phyloP scores from a whole-genome alignment of 2,888 invertebrate genomes.

The Schizaphis graminum region DNA sequence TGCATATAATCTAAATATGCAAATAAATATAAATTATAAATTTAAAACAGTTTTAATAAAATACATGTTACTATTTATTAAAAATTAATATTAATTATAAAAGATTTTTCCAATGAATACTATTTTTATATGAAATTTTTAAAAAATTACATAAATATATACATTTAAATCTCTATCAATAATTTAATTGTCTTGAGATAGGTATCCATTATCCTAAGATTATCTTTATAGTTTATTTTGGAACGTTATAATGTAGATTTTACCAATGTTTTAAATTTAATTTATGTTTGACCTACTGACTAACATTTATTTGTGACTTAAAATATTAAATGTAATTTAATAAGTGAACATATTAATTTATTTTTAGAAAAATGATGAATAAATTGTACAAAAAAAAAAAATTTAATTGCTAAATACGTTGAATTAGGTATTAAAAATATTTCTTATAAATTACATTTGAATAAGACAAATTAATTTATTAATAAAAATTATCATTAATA shows the following conservation, averaged over 20 bases:
- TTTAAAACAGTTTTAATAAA: neutral
- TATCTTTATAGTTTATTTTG: neutral
- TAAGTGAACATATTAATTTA: neutral
- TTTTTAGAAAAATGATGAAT: neutral
- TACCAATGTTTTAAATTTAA: neutral
- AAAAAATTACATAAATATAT: neutral
- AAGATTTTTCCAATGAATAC: neutral
- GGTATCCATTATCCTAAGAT: neutral
- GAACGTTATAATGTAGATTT: neutral
- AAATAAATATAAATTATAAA: neutral
- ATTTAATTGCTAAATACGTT: neutral
- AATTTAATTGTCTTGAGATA: neutral
- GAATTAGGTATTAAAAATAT: neutral
- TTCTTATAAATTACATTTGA: neutral
- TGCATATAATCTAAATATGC: neutral
- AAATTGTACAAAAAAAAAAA: neutral
- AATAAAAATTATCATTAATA: neutral
- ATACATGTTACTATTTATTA: too few relatives aligned
- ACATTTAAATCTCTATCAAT: neutral
- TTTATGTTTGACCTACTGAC: neutral
- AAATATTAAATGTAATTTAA: neutral
- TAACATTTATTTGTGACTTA: neutral
- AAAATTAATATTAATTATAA: neutral
- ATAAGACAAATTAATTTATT: neutral
- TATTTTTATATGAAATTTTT: neutral